phyloP scores from a whole-genome alignment of 2,113 vertebrate genomes.

The Ctenodactylus gundi region DNA sequence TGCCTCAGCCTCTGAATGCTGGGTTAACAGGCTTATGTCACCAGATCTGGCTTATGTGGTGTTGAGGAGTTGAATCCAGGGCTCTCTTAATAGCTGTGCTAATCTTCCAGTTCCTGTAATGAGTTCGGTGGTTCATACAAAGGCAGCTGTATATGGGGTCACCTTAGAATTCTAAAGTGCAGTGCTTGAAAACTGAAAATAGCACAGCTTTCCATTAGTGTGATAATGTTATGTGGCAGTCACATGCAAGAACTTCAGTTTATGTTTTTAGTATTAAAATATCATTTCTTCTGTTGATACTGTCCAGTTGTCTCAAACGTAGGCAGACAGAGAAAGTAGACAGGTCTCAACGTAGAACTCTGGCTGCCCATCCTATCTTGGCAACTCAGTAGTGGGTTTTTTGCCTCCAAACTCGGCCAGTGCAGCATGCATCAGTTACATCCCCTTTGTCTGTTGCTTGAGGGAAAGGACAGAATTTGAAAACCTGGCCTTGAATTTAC shows the following conservation, averaged over 20 bases:
- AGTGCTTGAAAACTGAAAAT: neutral
- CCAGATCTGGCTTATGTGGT: too few species aligned
- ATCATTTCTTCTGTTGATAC: neutral
- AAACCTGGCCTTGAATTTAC: neutral
- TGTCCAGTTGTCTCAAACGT: neutral
- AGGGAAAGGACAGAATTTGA: neutral
- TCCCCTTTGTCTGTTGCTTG: neutral
- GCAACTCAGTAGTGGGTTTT: neutral
- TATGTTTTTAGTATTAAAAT: neutral
- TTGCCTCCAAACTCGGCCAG: neutral
- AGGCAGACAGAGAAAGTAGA: neutral
- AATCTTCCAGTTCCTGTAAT: too few species aligned
- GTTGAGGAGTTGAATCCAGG: too few species aligned
- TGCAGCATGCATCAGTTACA: neutral
- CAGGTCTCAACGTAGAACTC: neutral
- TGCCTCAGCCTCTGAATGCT: too few species aligned
- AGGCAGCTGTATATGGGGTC: neutral
- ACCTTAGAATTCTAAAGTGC: neutral
- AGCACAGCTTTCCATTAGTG: neutral
- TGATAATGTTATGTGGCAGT: fast-evolving
- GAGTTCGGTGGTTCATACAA: neutral
- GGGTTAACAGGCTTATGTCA: too few species aligned
- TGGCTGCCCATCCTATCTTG: neutral
- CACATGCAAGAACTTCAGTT: neutral
- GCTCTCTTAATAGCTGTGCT: too few species aligned